Conservation (phyloP, 2,797 vertebrate species). For the Enteromius unitaeniatus region DNA sequence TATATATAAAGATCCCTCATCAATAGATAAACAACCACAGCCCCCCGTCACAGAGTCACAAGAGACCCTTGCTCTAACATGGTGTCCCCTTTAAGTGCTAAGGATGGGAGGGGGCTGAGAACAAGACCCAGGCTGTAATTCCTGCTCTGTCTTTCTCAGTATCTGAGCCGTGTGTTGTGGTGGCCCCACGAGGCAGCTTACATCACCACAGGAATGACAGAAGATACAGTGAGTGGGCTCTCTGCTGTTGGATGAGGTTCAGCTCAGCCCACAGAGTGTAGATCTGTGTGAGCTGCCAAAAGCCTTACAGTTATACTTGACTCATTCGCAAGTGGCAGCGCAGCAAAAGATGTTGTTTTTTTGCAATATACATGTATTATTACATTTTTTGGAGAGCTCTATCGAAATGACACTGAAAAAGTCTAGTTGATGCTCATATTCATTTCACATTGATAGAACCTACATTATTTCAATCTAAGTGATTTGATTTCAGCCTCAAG, state of each 20-base stretch:
- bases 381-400: conserved; percentile 9
- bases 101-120: conserved; percentile 33
- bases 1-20: conserved; percentile 30
- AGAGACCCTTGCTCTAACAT: conserved; percentile 66
- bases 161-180: conserved; percentile 34
- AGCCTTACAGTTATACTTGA: conserved; percentile 52
- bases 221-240: conserved; percentile 56
- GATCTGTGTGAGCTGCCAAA: conserved; percentile 53
- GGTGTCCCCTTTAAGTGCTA: conserved; percentile 39
- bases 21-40: conserved; percentile 48
- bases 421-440: conserved; percentile 7
- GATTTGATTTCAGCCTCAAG: neutral
- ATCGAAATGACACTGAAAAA: conserved; percentile 15
- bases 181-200: conserved; percentile 50
- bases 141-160: conserved; percentile 12
- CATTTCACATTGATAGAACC: neutral
- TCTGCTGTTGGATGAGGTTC: conserved; percentile 53
- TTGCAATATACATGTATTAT: neutral
- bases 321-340: conserved; percentile 56
- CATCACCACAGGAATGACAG: conserved; percentile 54
- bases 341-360: conserved; percentile 8
- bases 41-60: conserved; percentile 48
- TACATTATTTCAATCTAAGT: neutral
- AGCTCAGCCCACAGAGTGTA: conserved; percentile 54
- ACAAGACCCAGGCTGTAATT: conserved; percentile 42